Conservation (phyloP, 2,888 invertebrate species). For the Euzetes globulus region DNA sequence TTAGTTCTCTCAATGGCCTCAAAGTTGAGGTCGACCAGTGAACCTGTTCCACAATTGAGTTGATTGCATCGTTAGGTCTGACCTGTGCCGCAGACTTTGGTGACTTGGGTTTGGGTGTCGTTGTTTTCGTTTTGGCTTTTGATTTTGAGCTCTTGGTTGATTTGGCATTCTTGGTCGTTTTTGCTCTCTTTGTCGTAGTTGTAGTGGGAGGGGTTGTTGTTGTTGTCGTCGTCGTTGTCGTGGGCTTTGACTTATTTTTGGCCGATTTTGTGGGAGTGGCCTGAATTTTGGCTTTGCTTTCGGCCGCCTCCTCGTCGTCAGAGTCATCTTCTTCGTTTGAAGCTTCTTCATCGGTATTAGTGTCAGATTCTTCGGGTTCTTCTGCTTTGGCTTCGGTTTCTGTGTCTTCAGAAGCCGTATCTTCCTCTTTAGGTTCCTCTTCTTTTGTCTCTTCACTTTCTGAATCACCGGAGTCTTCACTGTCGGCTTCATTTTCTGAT, state of each 20-base stretch:
- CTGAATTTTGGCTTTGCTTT: constrained; percentile 15
- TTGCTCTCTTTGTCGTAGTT: background rate
- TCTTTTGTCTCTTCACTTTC: background rate
- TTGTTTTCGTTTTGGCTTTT: background rate
- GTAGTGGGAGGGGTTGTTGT: constrained; percentile 1
- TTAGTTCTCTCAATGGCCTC: constrained; percentile 31
- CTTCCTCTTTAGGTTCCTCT: background rate
- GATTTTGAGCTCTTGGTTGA: constrained; percentile 16
- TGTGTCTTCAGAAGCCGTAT: background rate
- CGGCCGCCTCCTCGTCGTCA: constrained; percentile 16
- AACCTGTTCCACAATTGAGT: constrained; percentile 17
- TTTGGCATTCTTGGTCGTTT: constrained; percentile 3
- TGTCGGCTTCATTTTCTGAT: background rate
- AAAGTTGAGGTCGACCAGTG: constrained; percentile 34
- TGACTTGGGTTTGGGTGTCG: constrained; percentile 16
- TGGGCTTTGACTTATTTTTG: constrained; percentile 1
- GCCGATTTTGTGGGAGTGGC: background rate
- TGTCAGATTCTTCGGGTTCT: background rate
- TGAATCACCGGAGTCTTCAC: background rate
- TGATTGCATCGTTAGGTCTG: background rate
- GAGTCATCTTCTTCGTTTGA: background rate
- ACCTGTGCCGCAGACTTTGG: constrained; percentile 29
- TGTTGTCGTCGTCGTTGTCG: constrained; percentile 29
- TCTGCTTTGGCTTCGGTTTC: background rate
- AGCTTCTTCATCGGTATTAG: background rate